Conservation (phyloP, 2,888 invertebrate species). For the Epicampocera succincta region DNA sequence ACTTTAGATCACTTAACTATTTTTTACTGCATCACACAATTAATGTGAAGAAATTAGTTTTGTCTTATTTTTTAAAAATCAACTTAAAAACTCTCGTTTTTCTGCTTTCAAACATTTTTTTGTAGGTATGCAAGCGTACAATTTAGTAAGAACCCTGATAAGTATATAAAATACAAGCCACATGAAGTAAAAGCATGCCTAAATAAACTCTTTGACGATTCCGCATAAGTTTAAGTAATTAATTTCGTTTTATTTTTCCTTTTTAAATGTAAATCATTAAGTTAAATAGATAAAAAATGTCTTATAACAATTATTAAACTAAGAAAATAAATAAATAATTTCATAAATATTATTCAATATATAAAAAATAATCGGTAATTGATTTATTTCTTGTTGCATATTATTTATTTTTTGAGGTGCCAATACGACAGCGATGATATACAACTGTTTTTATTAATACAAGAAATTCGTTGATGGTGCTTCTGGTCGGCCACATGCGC, state of each 20-base stretch:
- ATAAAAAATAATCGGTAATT: slow-evolving; percentile 38
- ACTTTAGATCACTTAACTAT: no score
- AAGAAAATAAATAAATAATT: slow-evolving; percentile 69
- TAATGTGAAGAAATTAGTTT: neutral
- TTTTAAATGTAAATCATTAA: slow-evolving; percentile 42
- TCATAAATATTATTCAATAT: slow-evolving; percentile 65
- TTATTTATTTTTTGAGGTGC: slow-evolving; percentile 22
- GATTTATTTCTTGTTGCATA: slow-evolving; percentile 20
- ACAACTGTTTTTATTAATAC: slow-evolving; percentile 82
- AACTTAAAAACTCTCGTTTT: neutral
- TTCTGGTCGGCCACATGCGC: slow-evolving; percentile 92
- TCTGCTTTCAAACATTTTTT: slow-evolving; percentile 16
- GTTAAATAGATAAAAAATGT: slow-evolving; percentile 62
- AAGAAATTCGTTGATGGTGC: slow-evolving; percentile 94
- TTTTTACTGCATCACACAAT: no score
- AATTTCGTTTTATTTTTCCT: slow-evolving; percentile 34
- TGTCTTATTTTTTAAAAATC: neutral
- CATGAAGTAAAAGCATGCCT: slow-evolving; percentile 91
- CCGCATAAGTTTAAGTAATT: slow-evolving; percentile 74
- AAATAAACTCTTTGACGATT: slow-evolving; percentile 95
- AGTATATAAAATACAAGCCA: slow-evolving; percentile 95
- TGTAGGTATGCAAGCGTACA: slow-evolving; percentile 86
- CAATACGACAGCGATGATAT: slow-evolving; percentile 31
- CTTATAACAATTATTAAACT: slow-evolving; percentile 69
- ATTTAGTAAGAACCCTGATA: slow-evolving; percentile 96